These are phyloP conservation scores for Nemotelus nigrinus DNA, from an alignment of 2,888 invertebrate genomes.

Conservation along the genomic window DNA sequence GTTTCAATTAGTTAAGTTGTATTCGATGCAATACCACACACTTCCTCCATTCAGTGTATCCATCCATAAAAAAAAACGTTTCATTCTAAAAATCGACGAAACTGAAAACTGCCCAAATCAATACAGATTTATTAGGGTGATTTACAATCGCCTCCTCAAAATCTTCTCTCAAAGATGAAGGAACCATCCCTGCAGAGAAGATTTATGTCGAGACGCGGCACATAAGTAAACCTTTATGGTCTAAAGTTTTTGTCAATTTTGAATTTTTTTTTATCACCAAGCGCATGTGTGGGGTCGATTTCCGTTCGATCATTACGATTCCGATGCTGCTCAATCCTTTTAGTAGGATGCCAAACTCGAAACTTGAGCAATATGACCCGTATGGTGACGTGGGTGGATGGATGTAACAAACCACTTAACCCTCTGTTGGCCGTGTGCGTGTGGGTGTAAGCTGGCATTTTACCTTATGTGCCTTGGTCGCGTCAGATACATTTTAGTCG, in stretches of 20 bases:
- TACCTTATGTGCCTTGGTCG: no score
- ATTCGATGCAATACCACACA: no score
- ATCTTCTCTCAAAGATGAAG: not conserved
- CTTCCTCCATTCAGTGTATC: no score
- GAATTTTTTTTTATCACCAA: not conserved
- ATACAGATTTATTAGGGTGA: constrained; percentile 19
- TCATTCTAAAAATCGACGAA: not conserved
- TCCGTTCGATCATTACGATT: constrained; percentile 6
- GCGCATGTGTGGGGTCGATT: constrained; percentile 14
- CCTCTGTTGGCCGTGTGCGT: not conserved
- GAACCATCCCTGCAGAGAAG: no score
- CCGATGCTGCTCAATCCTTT: constrained; percentile 6
- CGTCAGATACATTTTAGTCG: no score
- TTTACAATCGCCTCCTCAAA: constrained; percentile 13
- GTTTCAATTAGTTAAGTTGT: no score
- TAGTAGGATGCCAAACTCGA: not conserved
- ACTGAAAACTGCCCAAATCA: not conserved
- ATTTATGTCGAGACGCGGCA: no score
- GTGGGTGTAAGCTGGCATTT: no score
- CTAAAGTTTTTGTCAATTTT: not conserved
- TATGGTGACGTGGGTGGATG: constrained; percentile 9
- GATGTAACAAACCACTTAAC: constrained; percentile 7
- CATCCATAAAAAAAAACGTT: no score
- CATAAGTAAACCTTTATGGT: no score
- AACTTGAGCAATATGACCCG: constrained; percentile 13